A percentile compares a stretch with the other conserved stretches of the same genome.
Conservation (phyloP, 2,797 vertebrate genomes). For the Mormyrus proboscirostris region DNA sequence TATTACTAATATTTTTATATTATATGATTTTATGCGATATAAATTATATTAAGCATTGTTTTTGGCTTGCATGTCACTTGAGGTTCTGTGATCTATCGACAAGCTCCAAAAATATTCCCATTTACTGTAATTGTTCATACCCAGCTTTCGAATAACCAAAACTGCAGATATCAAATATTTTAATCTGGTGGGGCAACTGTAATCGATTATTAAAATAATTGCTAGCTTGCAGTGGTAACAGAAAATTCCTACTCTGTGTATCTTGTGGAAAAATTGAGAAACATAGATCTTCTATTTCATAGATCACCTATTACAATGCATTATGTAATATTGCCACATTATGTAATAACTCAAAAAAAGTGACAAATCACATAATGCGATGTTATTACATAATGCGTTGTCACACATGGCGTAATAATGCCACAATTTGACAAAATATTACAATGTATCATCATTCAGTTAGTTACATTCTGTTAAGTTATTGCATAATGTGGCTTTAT, state of each 20-base stretch:
- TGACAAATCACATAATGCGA: too few species aligned
- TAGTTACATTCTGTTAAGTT: neutral
- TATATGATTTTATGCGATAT: neutral
- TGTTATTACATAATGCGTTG: too few species aligned
- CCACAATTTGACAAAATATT: neutral
- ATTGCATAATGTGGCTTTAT: neutral
- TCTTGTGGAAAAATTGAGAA: neutral
- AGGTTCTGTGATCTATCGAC: too few species aligned
- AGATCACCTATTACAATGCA: neutral
- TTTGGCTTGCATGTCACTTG: too few species aligned
- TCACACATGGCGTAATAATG: too few species aligned
- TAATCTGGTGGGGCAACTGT: neutral
- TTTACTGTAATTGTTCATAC: neutral
- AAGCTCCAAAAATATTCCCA: neutral
- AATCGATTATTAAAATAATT: neutral
- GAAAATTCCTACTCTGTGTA: neutral
- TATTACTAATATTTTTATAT: neutral
- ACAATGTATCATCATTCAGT: neutral
- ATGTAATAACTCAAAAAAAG: neutral
- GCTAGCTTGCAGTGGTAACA: neutral
- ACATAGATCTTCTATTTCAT: neutral
- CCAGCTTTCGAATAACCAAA: too few species aligned
- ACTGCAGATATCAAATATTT: neutral
- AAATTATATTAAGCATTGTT: neutral
- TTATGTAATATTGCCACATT: neutral